Evolutionary conservation across 2,888 invertebrate genomes (phyloP), one percentile per base, ranked within the genome.

Genomic region (Dicyrtoma fusca): DNA sequence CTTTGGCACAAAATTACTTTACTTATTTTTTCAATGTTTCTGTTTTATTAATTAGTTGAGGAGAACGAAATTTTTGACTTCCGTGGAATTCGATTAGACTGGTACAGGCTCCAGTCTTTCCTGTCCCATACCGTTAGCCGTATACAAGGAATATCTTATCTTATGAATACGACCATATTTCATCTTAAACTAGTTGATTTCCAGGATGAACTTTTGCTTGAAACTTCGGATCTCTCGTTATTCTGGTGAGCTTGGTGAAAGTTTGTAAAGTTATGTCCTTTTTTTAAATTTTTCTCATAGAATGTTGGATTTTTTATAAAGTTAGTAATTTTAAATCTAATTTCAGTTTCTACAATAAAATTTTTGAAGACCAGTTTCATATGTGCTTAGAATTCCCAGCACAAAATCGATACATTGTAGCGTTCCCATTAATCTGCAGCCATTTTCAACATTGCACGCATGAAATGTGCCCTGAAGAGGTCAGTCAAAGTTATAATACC

Each of bases 311-410:
- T 34, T n/a, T 34, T 34, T 34, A 34, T 34, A n/a, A n/a, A n/a
- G n/a, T n/a, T n/a, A n/a, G n/a, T n/a, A 8, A 82, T 81, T 75
- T 59, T 57, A 23, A 14, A 17, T 57, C 42, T 69, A 13, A n/a
- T 69, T 68, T 26, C 81, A 87, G 87, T 84, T 98, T 98, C 83
- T 97, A 97, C 84, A 96, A 91, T 82, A 92, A 94, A 85, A 93
- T 95, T 83, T 97, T 98, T 85, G 96, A 98, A 84, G 95, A 94
- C 82, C 97, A 98, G 84, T 98, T 99, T 83, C 96, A 96, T 82
- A 95, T 96, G 94, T 98, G 98, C 84, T 86, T 99, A 79, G 97
- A 98, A 84, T 97, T 99, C 83, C 98, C 99, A 42, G 97, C 97
- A 23, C 99, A 99, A 85, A 96, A 96, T 84, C 90, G 99, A 53